These are phyloP conservation scores for Geopemphigus sp. DNA, from an alignment of 1,140 invertebrate genomes.

Conservation along the genomic window DNA sequence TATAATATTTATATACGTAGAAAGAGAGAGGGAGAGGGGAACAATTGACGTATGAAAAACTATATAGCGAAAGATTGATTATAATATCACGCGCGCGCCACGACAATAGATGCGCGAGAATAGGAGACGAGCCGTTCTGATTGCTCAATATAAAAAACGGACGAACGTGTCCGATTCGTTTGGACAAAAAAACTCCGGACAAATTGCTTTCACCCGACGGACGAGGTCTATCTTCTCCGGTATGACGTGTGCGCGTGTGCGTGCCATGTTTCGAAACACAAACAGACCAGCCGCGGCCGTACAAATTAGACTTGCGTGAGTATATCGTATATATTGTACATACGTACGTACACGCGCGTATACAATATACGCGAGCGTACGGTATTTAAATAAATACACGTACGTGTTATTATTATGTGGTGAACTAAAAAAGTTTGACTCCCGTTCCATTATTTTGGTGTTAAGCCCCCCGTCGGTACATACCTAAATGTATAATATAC, in stretches of 20 bases:
- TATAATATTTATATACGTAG: too few relatives aligned
- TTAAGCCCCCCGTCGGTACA: conserved; percentile 24
- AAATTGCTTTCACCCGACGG: conserved; percentile 29
- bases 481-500: too few relatives aligned
- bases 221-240: not conserved
- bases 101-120: conserved; percentile 8
- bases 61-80: conserved; percentile 25
- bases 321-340: not conserved
- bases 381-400: too few relatives aligned
- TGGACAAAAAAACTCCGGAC: conserved; percentile 8
- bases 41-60: not conserved
- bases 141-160: conserved; percentile 7
- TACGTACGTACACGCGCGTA: not conserved
- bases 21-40: not conserved
- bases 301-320: not conserved
- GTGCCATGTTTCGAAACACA: conserved; percentile 17
- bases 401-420: not conserved
- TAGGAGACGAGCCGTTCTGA: conserved; percentile 13
- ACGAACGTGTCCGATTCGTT: conserved; percentile 26
- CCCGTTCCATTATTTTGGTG: conserved; percentile 45
- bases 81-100: not conserved
- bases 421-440: conserved; percentile 42
- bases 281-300: conserved; percentile 1
- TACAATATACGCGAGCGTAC: not conserved
- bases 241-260: not conserved